A percentile compares a stretch with the other conserved stretches of the same genome.
Evolutionary conservation across 2,888 invertebrate species (phyloP).

Genomic region (Malthinus seriepunctatus): DNA sequence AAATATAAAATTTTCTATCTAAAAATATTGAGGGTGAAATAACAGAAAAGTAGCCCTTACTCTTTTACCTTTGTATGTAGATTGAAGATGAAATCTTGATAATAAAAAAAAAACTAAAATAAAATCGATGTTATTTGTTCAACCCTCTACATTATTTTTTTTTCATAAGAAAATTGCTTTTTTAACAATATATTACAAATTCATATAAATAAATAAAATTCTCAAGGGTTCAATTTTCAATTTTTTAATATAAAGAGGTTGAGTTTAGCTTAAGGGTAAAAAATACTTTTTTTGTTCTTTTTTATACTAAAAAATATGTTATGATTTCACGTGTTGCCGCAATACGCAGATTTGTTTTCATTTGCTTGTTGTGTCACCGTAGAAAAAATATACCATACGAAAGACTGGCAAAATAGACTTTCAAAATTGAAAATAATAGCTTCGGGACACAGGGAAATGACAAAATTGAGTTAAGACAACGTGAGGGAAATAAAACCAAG

Average conservation of each 20-base stretch:
- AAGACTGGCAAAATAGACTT: conserved; percentile 42
- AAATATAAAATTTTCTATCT: no score
- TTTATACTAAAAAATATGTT: background rate
- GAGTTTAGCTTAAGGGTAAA: conserved; percentile 3
- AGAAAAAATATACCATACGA: conserved; percentile 32
- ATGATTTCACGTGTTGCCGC: conserved; percentile 26
- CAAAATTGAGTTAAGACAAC: conserved; percentile 47
- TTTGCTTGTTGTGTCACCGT: conserved; percentile 33
- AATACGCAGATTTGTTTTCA: conserved; percentile 38
- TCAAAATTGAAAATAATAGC: conserved; percentile 50
- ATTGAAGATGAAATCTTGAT: no score
- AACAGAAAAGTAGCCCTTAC: no score
- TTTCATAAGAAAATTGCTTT: background rate
- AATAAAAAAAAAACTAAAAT: no score
- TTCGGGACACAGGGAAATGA: conserved; percentile 41
- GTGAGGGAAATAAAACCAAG: conserved; percentile 41
- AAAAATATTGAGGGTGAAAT: no score
- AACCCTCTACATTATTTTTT: background rate
- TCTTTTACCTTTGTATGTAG: conserved; percentile 8
- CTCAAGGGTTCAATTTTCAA: conserved; percentile 11
- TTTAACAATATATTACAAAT: background rate
- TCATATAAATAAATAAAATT: conserved; percentile 14
- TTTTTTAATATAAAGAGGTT: conserved; percentile 26
- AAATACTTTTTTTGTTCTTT: no score
- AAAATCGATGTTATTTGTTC: no score